A percentile compares a stretch with the other conserved stretches of the same genome.
Conservation (phyloP, 1,140 invertebrate genomes). For the Pseudomyrmex cubaensis region DNA sequence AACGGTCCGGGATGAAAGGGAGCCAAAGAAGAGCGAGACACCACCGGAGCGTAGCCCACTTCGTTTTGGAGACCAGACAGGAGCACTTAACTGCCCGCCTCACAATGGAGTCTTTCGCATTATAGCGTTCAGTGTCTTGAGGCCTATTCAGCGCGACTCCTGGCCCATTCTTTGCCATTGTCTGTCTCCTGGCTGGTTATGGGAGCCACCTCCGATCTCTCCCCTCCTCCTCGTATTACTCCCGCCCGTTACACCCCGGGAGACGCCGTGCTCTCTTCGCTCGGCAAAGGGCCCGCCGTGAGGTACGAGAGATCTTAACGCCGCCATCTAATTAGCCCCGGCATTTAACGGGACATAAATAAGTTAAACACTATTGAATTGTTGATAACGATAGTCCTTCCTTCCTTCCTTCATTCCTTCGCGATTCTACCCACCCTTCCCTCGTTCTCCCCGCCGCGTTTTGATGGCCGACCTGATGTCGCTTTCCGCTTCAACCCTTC, state of each 20-base stretch:
- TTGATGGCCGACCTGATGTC: slow-evolving; percentile 29
- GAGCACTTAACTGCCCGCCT: slow-evolving; percentile 83
- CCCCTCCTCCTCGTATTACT: slow-evolving; percentile 1
- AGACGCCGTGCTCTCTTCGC: slow-evolving; percentile 47
- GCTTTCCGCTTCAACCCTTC: slow-evolving; percentile 59
- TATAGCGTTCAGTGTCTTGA: slow-evolving; percentile 83
- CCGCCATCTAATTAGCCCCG: slow-evolving; percentile 78
- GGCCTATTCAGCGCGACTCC: slow-evolving; percentile 83
- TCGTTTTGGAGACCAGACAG: slow-evolving; percentile 77
- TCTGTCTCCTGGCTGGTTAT: slow-evolving; percentile 78
- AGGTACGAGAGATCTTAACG: slow-evolving; percentile 72
- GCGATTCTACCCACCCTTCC: slow-evolving; percentile 25
- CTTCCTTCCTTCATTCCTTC: slow-evolving; percentile 36
- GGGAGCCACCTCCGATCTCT: slow-evolving; percentile 64
- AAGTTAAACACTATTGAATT: slow-evolving; percentile 80
- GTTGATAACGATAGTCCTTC: slow-evolving; percentile 73
- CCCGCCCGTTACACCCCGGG: slow-evolving; percentile 65
- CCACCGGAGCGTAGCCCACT: slow-evolving; percentile 69
- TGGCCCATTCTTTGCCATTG: slow-evolving; percentile 83
- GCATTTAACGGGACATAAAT: slow-evolving; percentile 80
- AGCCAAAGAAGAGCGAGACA: slow-evolving; percentile 43
- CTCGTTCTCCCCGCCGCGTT: slow-evolving; percentile 31
- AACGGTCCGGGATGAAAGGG: slow-evolving; percentile 20
- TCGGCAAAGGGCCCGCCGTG: slow-evolving; percentile 64
- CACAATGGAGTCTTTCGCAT: slow-evolving; percentile 84